Evolutionary conservation across 2,888 invertebrate genomes (phyloP).

Genomic region (Sminthurides aquaticus): DNA sequence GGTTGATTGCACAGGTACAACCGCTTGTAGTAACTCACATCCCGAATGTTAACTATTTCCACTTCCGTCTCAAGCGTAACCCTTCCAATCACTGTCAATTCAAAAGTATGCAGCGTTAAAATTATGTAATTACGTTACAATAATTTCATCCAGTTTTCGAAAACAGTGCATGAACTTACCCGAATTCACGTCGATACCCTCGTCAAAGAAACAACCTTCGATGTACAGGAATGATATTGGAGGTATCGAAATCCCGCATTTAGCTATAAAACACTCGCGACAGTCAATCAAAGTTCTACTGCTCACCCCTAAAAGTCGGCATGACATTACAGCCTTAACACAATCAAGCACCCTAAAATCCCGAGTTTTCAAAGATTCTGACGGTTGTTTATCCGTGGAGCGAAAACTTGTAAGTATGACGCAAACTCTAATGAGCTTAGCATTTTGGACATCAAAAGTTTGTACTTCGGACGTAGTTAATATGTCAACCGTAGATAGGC

Average conservation of each 20-base stretch:
- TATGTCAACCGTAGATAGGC: too few species aligned
- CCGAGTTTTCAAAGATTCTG: neutral
- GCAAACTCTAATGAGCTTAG: neutral
- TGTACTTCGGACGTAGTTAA: too few species aligned
- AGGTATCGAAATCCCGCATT: neutral
- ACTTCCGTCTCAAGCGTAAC: conserved; percentile 35
- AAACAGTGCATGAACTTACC: neutral
- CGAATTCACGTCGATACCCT: neutral
- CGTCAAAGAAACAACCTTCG: neutral
- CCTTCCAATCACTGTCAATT: conserved; percentile 23
- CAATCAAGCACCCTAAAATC: too few species aligned
- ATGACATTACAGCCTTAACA: neutral
- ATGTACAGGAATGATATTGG: neutral
- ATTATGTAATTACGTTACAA: too few species aligned
- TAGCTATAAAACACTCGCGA: neutral
- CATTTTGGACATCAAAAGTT: too few species aligned
- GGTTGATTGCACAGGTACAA: conserved; percentile 8
- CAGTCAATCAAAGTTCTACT: neutral
- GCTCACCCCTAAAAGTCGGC: neutral
- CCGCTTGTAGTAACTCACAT: conserved; percentile 31
- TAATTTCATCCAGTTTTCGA: neutral
- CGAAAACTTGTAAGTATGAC: neutral
- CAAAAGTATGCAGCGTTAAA: neutral
- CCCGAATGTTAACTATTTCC: conserved; percentile 28
- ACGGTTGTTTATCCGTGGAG: neutral